Evolutionary conservation across 2,113 vertebrate genomes (phyloP), one percentile per base, ranked within the genome.

Genomic region (Vidua macroura): DNA sequence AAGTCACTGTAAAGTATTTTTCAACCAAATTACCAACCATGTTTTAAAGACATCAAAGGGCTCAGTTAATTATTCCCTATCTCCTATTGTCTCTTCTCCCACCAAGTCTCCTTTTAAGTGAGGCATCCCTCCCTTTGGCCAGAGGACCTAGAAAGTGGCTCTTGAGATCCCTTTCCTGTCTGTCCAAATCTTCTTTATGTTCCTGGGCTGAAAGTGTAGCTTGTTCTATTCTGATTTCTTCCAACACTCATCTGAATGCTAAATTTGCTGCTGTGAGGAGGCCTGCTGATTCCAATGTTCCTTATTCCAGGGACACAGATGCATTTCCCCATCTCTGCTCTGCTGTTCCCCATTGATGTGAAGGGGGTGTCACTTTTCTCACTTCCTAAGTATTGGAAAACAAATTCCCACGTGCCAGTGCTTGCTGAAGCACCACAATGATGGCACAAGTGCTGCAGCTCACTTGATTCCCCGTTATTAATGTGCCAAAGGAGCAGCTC

Each of bases 301-400:
- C 63, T 44, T 27, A 8, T 41, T 15, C 44, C 9, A 13, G 3
- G 1, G 35, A 24, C 25, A 16, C 4, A 15, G 15, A 76, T 73
- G 37, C 0, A 0, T n/a, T 69, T 69, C 49, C 41, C 2, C 5
- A 27, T 13, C 58, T 23, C 3, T 23, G 1, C 9, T 20, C 77
- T 58, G 75, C 58, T 49, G 5, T 7, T 69, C 30, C 55, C 55
- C 25, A 0, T 22, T 27, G 46, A 33, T 24, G 14, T 11, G 13
- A 60, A 30, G n/a, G 41, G 20, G 2, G 17, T 8, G 28, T 28
- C 20, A 8, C 58, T 87, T 37, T 25, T n/a, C 55, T 52, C 56
- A 3, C 37, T n/a, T 35, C 23, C 1, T 9, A 20, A 55, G 11
- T 12, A 5, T 1, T 5, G 66, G 44, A 39, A 62, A 74, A 81